Evolutionary conservation across 2,888 invertebrate species (phyloP).

Genomic region (Trichopria drosophilae): DNA sequence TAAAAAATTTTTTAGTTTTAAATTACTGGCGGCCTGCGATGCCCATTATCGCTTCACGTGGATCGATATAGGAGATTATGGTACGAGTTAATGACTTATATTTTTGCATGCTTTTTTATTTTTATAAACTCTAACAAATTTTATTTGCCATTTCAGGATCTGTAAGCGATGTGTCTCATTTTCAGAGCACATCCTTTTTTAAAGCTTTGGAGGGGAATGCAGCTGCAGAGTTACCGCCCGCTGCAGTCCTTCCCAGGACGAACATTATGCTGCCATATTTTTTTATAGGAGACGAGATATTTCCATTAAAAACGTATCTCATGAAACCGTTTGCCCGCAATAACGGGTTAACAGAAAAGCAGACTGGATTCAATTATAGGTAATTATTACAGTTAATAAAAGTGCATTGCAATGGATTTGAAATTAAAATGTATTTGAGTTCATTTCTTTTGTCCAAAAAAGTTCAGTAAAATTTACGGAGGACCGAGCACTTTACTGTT

Average conservation of each 20-base stretch:
- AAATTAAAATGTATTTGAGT: too few relatives aligned
- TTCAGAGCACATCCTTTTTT: not conserved
- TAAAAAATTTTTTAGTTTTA: conserved; percentile 13
- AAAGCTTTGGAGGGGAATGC: not conserved
- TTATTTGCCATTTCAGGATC: not conserved
- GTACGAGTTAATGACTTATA: not conserved
- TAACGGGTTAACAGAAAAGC: not conserved
- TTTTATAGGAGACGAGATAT: not conserved
- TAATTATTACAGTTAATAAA: too few relatives aligned
- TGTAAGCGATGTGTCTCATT: not conserved
- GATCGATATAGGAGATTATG: too few relatives aligned
- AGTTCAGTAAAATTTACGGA: too few relatives aligned
- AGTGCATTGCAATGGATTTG: too few relatives aligned
- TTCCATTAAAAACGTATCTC: not conserved
- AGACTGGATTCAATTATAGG: not conserved
- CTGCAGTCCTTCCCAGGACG: not conserved
- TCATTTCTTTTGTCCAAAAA: too few relatives aligned
- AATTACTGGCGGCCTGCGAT: conserved; percentile 1
- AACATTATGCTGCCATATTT: not conserved
- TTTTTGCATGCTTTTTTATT: too few relatives aligned
- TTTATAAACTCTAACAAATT: not conserved
- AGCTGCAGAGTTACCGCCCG: not conserved
- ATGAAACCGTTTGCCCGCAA: not conserved
- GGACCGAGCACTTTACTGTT: too few relatives aligned
- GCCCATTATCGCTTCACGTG: not conserved